A percentile compares a stretch with the other conserved stretches of the same genome.
Conservation (phyloP, 2,888 invertebrate species). For the Nephrotoma appendiculata region DNA sequence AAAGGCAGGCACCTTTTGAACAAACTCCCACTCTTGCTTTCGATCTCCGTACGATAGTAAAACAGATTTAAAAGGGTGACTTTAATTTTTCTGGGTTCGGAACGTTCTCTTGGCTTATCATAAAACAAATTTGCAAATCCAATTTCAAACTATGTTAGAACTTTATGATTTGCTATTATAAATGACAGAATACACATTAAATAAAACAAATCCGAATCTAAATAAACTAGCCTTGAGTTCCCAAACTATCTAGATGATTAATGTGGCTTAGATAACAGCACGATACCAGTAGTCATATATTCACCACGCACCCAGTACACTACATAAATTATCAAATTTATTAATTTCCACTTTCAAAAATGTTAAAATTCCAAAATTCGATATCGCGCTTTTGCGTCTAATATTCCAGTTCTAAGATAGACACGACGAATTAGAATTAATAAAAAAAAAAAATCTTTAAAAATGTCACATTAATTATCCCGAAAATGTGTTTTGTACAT, state of each 20-base stretch:
- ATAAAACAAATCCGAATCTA: no score
- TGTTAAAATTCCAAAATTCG: background rate
- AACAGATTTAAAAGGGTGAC: no score
- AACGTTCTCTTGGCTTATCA: no score
- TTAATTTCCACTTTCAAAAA: background rate
- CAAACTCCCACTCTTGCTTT: no score
- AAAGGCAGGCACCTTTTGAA: no score
- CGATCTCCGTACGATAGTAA: no score
- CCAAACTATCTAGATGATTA: background rate
- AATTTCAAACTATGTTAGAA: no score
- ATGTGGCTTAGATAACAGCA: background rate
- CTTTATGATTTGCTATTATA: no score
- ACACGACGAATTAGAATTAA: background rate
- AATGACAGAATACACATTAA: no score
- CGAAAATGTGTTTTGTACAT: background rate
- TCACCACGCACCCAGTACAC: background rate
- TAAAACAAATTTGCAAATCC: no score
- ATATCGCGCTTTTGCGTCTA: background rate
- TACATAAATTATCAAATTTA: background rate
- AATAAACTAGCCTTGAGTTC: background rate
- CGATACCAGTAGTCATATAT: background rate
- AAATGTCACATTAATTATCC: background rate
- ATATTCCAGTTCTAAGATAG: background rate
- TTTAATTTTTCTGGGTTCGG: no score
- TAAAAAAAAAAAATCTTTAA: background rate